Evolutionary conservation across 2,113 vertebrate species (phyloP).

Genomic region (Tonatia bakeri): DNA sequence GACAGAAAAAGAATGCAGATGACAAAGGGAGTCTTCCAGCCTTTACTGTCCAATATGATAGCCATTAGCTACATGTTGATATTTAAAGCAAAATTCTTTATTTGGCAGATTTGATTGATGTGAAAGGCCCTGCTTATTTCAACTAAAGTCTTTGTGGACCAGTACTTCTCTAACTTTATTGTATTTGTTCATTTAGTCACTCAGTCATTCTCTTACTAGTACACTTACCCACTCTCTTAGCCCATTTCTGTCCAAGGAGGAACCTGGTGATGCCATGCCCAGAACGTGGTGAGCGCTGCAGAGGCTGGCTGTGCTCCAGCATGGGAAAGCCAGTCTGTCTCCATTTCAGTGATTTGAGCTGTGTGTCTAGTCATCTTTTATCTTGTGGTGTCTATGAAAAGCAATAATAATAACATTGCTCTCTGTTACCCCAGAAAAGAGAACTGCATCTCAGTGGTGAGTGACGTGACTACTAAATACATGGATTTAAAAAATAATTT

Average conservation of each 20-base stretch:
- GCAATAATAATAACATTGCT: neutral
- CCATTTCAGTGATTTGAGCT: neutral
- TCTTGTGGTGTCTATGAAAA: neutral
- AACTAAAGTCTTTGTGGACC: neutral
- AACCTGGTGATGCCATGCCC: neutral
- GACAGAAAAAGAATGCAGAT: neutral
- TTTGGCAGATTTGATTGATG: neutral
- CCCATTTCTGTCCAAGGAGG: neutral
- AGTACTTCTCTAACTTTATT: neutral
- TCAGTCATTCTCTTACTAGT: neutral
- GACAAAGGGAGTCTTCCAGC: neutral
- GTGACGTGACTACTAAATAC: conserved; percentile 14
- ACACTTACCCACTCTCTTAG: neutral
- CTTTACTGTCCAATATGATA: neutral
- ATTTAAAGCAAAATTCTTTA: neutral
- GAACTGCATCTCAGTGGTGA: conserved; percentile 39
- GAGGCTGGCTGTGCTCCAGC: neutral
- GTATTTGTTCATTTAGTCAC: neutral
- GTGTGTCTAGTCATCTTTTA: conserved; percentile 29
- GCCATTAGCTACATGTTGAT: neutral
- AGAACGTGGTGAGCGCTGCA: neutral
- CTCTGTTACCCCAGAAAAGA: neutral
- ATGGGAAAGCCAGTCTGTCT: neutral
- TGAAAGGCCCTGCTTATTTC: neutral
- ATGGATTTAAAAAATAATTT: conserved; percentile 27